These are phyloP conservation scores for Mus musculus DNA, from an alignment of 2,113 vertebrate species.

Conservation along the genomic window GRCm39 chrX:11455001-11455500, in stretches of 20 bases:
- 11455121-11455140: not conserved
- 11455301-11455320: slow-evolving; percentile 74
- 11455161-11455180: not conserved
- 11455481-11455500: slow-evolving; percentile 73
- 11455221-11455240: slow-evolving; percentile 65
- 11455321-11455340: slow-evolving; percentile 67
- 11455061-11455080: slow-evolving; percentile 32
- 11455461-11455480: slow-evolving; percentile 63
- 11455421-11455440: slow-evolving; percentile 32
- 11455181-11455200: slow-evolving; percentile 42
- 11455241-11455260: slow-evolving; percentile 70
- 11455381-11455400: slow-evolving; percentile 24
- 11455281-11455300: slow-evolving; percentile 64
- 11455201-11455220: slow-evolving; percentile 16
- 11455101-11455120: slow-evolving; percentile 7
- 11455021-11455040: not conserved
- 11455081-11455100: not conserved
- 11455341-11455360: not conserved
- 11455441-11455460: slow-evolving; percentile 64
- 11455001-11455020: not conserved
- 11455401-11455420: not conserved
- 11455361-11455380: not conserved
- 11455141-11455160: not conserved
- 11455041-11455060: not conserved
- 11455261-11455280: slow-evolving; percentile 69